Conservation (phyloP, 1,140 invertebrate genomes). For the Tetraneura akinire region DNA sequence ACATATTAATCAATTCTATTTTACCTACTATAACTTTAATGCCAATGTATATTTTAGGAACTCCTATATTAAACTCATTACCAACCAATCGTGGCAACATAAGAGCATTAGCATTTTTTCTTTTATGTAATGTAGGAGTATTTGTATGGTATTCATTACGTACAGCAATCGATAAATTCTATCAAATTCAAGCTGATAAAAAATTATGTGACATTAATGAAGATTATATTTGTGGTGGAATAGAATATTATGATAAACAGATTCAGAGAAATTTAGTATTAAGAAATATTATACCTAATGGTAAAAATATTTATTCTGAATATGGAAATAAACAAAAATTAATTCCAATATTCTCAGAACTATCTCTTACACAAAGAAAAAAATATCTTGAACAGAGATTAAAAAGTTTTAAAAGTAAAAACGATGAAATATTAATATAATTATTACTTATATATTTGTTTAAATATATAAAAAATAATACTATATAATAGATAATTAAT, state of each 20-base stretch:
- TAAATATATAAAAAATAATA: too few relatives aligned
- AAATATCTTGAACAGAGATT: slow-evolving; percentile 13
- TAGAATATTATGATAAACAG: slow-evolving; percentile 60
- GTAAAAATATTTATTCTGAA: slow-evolving; percentile 24
- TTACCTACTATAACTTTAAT: slow-evolving; percentile 52
- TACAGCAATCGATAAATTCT: slow-evolving; percentile 40
- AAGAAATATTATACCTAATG: slow-evolving; percentile 51
- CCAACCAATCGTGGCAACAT: slow-evolving; percentile 53
- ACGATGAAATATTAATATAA: neutral
- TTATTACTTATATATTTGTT: neutral
- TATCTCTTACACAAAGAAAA: slow-evolving; percentile 26
- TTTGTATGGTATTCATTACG: slow-evolving; percentile 56
- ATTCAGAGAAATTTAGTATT: slow-evolving; percentile 59
- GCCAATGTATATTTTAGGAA: slow-evolving; percentile 54
- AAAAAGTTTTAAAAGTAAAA: neutral
- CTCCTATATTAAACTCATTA: slow-evolving; percentile 38
- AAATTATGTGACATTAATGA: slow-evolving; percentile 56
- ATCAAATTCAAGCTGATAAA: slow-evolving; percentile 58
- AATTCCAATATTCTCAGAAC: slow-evolving; percentile 27
- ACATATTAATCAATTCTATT: slow-evolving; percentile 49
- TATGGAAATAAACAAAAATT: slow-evolving; percentile 20
- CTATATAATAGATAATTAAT: too few relatives aligned
- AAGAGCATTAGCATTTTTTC: slow-evolving; percentile 55
- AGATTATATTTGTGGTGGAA: slow-evolving; percentile 60
- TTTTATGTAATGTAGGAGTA: slow-evolving; percentile 57